Percentiles rank a stretch among this genome's conserved stretches.
These are phyloP conservation scores for Muricea muricata DNA, from an alignment of 92 coral and sea anemone genomes.

Conservation along the genomic window DNA sequence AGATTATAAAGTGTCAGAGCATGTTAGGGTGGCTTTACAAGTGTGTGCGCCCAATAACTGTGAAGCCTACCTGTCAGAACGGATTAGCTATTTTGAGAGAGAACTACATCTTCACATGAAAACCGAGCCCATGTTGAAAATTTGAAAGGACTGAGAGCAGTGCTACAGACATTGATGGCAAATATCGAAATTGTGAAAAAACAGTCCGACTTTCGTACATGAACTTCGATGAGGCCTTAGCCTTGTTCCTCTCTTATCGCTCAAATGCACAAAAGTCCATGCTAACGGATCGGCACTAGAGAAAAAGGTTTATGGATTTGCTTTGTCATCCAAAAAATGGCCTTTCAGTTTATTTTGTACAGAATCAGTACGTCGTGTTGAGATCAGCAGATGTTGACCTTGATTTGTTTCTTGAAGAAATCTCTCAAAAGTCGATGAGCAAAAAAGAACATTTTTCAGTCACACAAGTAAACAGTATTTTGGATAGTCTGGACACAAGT, in stretches of 20 bases:
- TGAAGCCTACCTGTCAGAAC: conserved; percentile 49
- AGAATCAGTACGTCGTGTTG: conserved; percentile 33
- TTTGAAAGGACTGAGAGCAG: conserved; percentile 53
- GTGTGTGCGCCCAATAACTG: conserved; percentile 20
- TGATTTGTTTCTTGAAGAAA: conserved; percentile 38
- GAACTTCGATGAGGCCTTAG: conserved; percentile 48
- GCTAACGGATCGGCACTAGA: conserved; percentile 42
- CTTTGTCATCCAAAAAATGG: conserved; percentile 51
- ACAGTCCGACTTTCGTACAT: conserved; percentile 39
- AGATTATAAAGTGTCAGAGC: conserved; percentile 29
- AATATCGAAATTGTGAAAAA: conserved; percentile 27
- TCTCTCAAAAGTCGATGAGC: conserved; percentile 14
- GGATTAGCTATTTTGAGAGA: conserved; percentile 9
- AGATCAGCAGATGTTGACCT: conserved; percentile 43
- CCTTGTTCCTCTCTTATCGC: conserved; percentile 31
- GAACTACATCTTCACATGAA: conserved; percentile 20
- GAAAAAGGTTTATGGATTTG: conserved; percentile 33
- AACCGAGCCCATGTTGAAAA: conserved; percentile 45
- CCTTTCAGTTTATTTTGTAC: conserved; percentile 41
- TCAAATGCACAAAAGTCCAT: conserved; percentile 3
- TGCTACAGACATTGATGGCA: conserved; percentile 51
- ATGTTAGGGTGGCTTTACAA: conserved; percentile 31
- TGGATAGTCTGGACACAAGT: conserved; percentile 48
- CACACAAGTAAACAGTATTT: conserved; percentile 43
- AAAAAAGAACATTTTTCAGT: conserved; percentile 32